phyloP scores from a whole-genome alignment of 2,113 vertebrate genomes.

The Motacilla tschutschensis region DNA sequence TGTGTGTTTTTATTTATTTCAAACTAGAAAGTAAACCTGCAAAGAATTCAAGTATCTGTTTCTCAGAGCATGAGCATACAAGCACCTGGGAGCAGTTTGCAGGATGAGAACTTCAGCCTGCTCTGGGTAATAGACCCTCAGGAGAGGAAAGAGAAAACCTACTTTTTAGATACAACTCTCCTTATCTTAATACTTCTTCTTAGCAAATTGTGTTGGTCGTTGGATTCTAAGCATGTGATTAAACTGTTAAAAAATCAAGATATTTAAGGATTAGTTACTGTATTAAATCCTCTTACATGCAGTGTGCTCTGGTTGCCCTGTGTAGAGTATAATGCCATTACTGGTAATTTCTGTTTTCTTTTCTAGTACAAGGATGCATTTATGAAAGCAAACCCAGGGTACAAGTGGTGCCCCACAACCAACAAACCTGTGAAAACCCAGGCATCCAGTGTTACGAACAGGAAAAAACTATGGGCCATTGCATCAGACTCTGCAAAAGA shows the following conservation, averaged over 20 bases:
- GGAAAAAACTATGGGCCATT: constrained; percentile 93
- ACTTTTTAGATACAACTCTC: background rate
- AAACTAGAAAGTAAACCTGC: background rate
- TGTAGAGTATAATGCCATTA: background rate
- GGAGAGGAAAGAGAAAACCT: background rate
- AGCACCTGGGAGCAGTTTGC: background rate
- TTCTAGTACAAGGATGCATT: constrained; percentile 97
- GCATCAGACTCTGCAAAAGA: constrained; percentile 86
- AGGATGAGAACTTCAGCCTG: background rate
- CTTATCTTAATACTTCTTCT: background rate
- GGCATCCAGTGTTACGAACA: constrained; percentile 78
- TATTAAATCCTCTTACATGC: background rate
- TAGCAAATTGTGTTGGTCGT: background rate
- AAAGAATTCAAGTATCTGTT: background rate
- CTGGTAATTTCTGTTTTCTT: constrained; percentile 42
- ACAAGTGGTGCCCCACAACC: constrained; percentile 97
- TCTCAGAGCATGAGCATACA: background rate
- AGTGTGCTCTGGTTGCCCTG: background rate
- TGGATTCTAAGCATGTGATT: background rate
- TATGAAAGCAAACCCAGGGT: constrained; percentile 97
- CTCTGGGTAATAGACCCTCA: background rate
- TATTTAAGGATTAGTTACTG: background rate
- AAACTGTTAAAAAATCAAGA: constrained; percentile 38
- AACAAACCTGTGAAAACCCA: constrained; percentile 94
- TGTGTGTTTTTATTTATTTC: background rate